Evolutionary conservation across 2,113 vertebrate genomes (phyloP), one percentile per base, ranked within the genome.

Genomic region (Alethe diademata): DNA sequence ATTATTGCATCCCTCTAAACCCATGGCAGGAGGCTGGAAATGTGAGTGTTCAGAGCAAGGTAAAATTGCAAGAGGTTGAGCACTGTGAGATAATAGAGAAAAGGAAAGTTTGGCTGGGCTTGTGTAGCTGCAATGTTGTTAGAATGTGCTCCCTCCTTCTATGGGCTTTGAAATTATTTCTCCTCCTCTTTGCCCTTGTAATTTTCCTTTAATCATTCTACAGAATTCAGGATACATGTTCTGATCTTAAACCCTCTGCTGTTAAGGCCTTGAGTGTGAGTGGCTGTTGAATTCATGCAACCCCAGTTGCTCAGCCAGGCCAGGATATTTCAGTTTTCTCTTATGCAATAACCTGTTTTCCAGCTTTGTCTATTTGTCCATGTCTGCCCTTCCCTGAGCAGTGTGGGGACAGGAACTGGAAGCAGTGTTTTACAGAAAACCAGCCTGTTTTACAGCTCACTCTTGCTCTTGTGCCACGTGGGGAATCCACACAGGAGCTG

Each of bases 391-490:
- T 67, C 22, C 28, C 57, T 33, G 17, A 57, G 78, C 31, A 14
- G 14, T 7, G 42, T 33, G 65, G 61, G 61, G 61, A 70, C 51
- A 54, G 42, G 65, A 69, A 1, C 60, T 53, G 67, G 31, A 51
- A 69, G 54, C 12, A 33, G 13, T 8, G 28, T 29, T 72, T 64
- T 51, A 16, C 20, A 60, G 31, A 23, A 73, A 35, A 8, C 12
- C 67, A 18, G n/a, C 5, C 0, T 50, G 48, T 71, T 73, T 18
- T 11, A 12, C 26, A 26, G 14, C 65, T 35, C 2, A 0, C 5
- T 65, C 16, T 8, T 31, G 48, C 50, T 43, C 26, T 14, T 10
- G 22, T 69, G 66, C 61, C 38, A 0, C 0, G 2, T 36, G 4
- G 5, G 71, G 38, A 36, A 60, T 47, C 0, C 0, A 5, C 1